Evolutionary conservation across 2,797 vertebrate species (phyloP), one percentile per base, ranked within the genome.

Genomic region (Prionace glauca): DNA sequence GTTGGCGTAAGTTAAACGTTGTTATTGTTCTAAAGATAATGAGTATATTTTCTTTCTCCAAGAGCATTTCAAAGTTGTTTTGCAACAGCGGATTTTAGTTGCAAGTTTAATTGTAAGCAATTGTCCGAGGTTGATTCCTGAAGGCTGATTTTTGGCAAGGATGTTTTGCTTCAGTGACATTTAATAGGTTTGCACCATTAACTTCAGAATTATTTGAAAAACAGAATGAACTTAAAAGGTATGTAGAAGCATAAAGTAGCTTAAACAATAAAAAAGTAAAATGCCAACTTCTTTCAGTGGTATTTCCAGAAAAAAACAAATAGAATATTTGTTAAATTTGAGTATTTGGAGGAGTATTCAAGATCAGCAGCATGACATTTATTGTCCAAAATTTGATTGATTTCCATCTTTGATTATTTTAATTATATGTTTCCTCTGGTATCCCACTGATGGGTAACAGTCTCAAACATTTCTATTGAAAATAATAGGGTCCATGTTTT

Each of bases 1-100:
- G 36, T 93, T 96, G 41, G 95, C 95, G 95, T 96, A 45, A 96
- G 95, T 96, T 36, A 36, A 20, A 79, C 4, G 20, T 91, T 67
- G 29, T 69, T 91, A n/a, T 72, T 71, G 45, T 32, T 88, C 16
- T 65, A 92, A 67, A 67, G 18, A 7, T 67, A 67, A 67, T 67
- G n/a, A 67, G 29, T 32, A 32, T 74, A 77, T 77, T n/a, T n/a
- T 84, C 81, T 84, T 84, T 20, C 65, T 69, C 67, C 65, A 92
- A 45, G 62, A 69, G 10, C 8, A 69, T 50, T 92, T 69, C 18
- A 36, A 41, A 36, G 22, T 69, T 92, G n/a, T 24, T 65, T 67
- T 92, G 62, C n/a, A 90, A 26, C 56, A n/a, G 87, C 29, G n/a
- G 32, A 32, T 90, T 62, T 29, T 20, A 62, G 26, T 90, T 14